Percentiles rank a stretch among this genome's conserved stretches.
phyloP scores from a whole-genome alignment of 2,888 invertebrate genomes.

The Apamea anceps region DNA sequence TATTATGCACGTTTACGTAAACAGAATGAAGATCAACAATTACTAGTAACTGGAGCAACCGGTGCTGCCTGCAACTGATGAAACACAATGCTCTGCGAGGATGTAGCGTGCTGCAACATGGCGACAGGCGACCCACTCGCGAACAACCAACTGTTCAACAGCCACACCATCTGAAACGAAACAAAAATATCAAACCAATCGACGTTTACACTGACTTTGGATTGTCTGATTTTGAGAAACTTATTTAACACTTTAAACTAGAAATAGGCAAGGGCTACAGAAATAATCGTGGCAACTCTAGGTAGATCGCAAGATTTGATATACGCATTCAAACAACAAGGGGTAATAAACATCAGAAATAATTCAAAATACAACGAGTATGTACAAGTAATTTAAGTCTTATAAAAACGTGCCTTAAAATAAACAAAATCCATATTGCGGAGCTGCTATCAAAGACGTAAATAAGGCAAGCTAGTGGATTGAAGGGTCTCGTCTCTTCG shows the following conservation, averaged over 20 bases:
- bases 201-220: background rate
- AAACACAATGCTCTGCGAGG: slow-evolving; percentile 84
- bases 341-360: background rate
- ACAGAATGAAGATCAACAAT: background rate
- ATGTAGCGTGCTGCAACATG: slow-evolving; percentile 85
- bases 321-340: background rate
- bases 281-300: background rate
- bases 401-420: slow-evolving; percentile 72
- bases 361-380: background rate
- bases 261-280: background rate
- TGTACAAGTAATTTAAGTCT: background rate
- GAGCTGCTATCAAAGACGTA: slow-evolving; percentile 61
- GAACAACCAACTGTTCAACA: slow-evolving; percentile 74
- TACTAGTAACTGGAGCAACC: slow-evolving; percentile 70
- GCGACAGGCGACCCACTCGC: slow-evolving; percentile 77
- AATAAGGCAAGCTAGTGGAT: slow-evolving; percentile 71
- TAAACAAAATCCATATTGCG: slow-evolving; percentile 75
- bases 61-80: slow-evolving; percentile 71
- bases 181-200: background rate
- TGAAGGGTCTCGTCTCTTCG: slow-evolving; percentile 74
- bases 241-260: background rate
- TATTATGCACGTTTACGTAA: background rate
- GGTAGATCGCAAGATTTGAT: background rate
- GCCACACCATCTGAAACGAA: slow-evolving; percentile 71
- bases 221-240: background rate